Evolutionary conservation across 37 sponge, comb jelly and placozoan genomes (phyloP).

Genomic region (Mnemiopsis leidyi): DNA sequence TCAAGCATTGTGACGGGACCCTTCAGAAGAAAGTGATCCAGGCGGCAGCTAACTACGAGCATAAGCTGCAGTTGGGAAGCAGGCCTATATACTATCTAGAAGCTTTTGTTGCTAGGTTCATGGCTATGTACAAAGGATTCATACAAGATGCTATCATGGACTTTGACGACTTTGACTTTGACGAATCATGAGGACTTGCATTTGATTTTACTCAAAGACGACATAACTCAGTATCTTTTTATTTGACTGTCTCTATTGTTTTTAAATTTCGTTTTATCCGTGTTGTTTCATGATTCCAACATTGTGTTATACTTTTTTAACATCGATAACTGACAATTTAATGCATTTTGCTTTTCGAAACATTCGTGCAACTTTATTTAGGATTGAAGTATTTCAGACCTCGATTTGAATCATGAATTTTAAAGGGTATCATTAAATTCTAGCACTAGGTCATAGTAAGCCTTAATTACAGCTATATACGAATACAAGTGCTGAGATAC

Average conservation of each 20-base stretch:
- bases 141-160: slow-evolving; percentile 87
- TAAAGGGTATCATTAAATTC: too few relatives aligned
- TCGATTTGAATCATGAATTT: too few relatives aligned
- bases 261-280: background rate
- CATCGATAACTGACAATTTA: too few relatives aligned
- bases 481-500: too few relatives aligned
- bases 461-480: too few relatives aligned
- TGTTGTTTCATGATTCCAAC: too few relatives aligned
- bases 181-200: background rate
- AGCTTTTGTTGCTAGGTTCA: slow-evolving; percentile 97
- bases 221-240: background rate
- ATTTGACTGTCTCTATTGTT: background rate
- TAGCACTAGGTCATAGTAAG: too few relatives aligned
- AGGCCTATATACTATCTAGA: slow-evolving; percentile 96
- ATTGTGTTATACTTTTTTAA: too few relatives aligned
- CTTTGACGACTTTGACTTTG: slow-evolving; percentile 70
- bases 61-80: slow-evolving; percentile 88
- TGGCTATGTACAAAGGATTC: slow-evolving; percentile 92
- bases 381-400: too few relatives aligned
- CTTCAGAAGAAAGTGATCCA: slow-evolving; percentile 68
- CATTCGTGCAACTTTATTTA: too few relatives aligned
- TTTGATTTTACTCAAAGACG: too few relatives aligned
- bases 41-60: slow-evolving; percentile 92
- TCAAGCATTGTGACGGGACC: slow-evolving; percentile 39
- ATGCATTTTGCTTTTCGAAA: too few relatives aligned